Evolutionary conservation across 1,140 invertebrate species (phyloP), one percentile per base, ranked within the genome.

Genomic region (Listronotus bonariensis): DNA sequence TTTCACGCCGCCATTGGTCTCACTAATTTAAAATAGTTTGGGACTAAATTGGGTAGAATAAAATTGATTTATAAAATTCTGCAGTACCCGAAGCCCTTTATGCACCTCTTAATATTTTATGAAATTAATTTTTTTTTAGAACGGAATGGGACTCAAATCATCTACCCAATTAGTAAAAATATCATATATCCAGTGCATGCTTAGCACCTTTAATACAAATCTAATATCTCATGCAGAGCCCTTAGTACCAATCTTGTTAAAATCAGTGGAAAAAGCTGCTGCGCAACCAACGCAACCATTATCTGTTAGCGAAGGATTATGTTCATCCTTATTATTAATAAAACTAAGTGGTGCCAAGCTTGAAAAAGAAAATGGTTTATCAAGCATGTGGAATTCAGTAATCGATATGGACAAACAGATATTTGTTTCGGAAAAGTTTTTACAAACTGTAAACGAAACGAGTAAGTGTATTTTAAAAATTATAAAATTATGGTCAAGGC

Each of bases 401-500:
- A 73, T 86, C 18, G 89, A 91, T 77, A 79, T 87, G 66, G 87
- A 92, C 17, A 93, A 93, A 73, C 89, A 91, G 69, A 80, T 89
- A 48, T 92, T 94, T 76, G 85, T 93, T 41, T 87, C 89, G 46
- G 93, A 96, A 67, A 92, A 93, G 70, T 90, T 92, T 76, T 64
- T 79, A 15, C 59, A 71, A 14, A 78, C 95, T 31, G 74, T 84
- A 10, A 77, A 83, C n/a, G 86, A 90, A 68, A 90, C 94, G 54
- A 81, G 85, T 85, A 72, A 79, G 78, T 62, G 34, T 12, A 26
- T 26, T 26, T 26, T 26, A 26, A n/a, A n/a, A n/a, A n/a, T n/a
- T n/a, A n/a, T n/a, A n/a, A n/a, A n/a, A n/a, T n/a, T n/a, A n/a
- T n/a, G n/a, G n/a, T n/a, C n/a, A n/a, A n/a, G n/a, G n/a, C n/a